Percentiles rank a stretch among this genome's conserved stretches.
These are phyloP conservation scores for Clarias platycephalus DNA, from an alignment of 2,797 vertebrate genomes.

Conservation along the genomic window DNA sequence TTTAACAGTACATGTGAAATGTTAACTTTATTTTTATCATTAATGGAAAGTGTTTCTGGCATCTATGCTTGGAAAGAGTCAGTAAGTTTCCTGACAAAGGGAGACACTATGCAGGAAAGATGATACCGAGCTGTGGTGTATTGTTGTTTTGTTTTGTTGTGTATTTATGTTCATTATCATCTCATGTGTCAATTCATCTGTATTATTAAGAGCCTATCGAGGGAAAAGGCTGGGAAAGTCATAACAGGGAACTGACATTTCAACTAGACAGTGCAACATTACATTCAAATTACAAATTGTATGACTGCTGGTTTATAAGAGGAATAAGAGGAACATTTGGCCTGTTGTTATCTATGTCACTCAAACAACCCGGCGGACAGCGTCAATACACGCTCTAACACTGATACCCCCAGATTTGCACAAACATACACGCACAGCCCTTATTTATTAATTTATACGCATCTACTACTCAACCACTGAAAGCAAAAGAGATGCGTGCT, in stretches of 20 bases:
- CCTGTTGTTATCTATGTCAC: not conserved
- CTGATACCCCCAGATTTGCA: not conserved
- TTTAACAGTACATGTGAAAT: not conserved
- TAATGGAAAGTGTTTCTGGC: not conserved
- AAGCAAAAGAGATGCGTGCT: constrained; percentile 61
- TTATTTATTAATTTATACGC: not conserved
- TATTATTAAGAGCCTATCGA: too few relatives aligned
- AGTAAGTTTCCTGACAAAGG: constrained; percentile 1
- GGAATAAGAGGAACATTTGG: not conserved
- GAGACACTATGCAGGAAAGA: not conserved
- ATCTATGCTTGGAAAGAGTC: not conserved
- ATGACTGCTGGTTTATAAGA: not conserved
- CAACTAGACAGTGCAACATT: not conserved
- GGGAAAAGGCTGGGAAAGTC: too few relatives aligned
- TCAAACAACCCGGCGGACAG: not conserved
- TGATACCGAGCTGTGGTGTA: not conserved
- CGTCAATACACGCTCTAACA: not conserved
- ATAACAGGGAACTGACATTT: not conserved
- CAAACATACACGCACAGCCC: not conserved
- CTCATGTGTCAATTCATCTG: too few relatives aligned
- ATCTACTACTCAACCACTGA: constrained; percentile 39
- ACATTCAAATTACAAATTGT: not conserved
- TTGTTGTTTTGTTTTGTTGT: not conserved
- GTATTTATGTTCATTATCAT: not conserved
- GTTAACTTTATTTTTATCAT: not conserved